Percentiles rank a stretch among this genome's conserved stretches.
Conservation (phyloP, 1,140 invertebrate species). For the Cyphomyrmex costatus region DNA sequence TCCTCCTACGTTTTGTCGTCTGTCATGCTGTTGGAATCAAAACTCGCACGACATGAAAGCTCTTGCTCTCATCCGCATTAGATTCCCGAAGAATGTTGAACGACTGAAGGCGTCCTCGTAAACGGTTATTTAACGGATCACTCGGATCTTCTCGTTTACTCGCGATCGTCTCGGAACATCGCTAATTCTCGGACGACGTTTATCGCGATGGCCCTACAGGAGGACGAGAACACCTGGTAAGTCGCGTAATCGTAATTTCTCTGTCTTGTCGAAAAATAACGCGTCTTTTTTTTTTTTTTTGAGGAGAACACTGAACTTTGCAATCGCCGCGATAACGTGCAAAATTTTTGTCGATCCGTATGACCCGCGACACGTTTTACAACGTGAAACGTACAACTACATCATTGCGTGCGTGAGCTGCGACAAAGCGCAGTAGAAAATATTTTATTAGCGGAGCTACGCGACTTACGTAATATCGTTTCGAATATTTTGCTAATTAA, state of each 20-base stretch:
- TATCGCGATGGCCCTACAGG: conserved; percentile 87
- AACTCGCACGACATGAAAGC: conserved; percentile 31
- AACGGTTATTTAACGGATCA: conserved; percentile 54
- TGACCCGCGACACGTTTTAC: not conserved
- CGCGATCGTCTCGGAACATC: not conserved
- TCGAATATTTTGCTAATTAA: conserved; percentile 28
- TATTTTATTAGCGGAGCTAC: not conserved
- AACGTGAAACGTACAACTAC: not conserved
- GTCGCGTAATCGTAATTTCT: conserved; percentile 46
- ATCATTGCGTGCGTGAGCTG: not conserved
- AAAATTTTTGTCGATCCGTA: not conserved
- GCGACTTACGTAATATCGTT: conserved; percentile 13
- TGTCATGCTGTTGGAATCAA: conserved; percentile 34
- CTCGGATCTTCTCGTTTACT: not conserved
- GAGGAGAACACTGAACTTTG: not conserved
- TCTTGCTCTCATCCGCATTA: not conserved
- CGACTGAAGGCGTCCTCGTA: not conserved
- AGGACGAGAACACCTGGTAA: conserved; percentile 89
- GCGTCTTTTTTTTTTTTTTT: not conserved
- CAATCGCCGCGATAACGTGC: not conserved
- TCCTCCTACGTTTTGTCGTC: conserved; percentile 52
- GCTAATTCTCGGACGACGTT: conserved; percentile 43
- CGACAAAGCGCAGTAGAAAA: not conserved
- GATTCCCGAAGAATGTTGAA: conserved; percentile 56
- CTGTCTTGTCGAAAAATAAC: not conserved